Percentiles rank a stretch among this genome's conserved stretches.
phyloP scores from a whole-genome alignment of 2,113 vertebrate species.

The Dasyprocta punctata region DNA sequence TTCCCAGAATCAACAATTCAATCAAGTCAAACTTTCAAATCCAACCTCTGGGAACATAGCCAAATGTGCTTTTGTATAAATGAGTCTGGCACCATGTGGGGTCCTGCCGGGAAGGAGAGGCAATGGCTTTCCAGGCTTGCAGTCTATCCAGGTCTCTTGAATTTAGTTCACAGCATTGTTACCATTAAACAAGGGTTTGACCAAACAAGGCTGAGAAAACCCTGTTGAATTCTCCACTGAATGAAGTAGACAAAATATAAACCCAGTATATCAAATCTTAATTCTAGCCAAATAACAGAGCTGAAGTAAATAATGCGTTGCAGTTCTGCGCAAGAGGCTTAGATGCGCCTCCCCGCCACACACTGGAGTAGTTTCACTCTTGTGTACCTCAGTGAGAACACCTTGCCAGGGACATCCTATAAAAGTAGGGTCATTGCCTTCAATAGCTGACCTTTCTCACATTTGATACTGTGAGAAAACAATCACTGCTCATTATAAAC shows the following conservation, averaged over 20 bases:
- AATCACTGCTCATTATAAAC: not conserved
- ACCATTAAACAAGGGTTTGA: not conserved
- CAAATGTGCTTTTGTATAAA: not conserved
- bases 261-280: not conserved
- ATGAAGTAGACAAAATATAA: not conserved
- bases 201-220: not conserved
- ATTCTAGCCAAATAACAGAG: slow-evolving; percentile 14
- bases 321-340: not conserved
- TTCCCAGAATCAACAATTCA: slow-evolving; percentile 44
- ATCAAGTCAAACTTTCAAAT: not conserved
- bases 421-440: not conserved
- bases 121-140: not conserved
- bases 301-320: not conserved
- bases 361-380: not conserved
- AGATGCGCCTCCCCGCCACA: not conserved
- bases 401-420: not conserved
- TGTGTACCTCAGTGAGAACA: not conserved
- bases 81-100: not conserved
- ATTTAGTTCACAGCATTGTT: not conserved
- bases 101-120: not conserved
- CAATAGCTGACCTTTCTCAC: not conserved
- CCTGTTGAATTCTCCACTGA: not conserved
- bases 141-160: not conserved
- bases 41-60: not conserved
- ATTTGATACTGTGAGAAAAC: not conserved